Base-by-base conservation (phyloP, 2,888 invertebrate species). In the Parnassius orleans region DNA sequence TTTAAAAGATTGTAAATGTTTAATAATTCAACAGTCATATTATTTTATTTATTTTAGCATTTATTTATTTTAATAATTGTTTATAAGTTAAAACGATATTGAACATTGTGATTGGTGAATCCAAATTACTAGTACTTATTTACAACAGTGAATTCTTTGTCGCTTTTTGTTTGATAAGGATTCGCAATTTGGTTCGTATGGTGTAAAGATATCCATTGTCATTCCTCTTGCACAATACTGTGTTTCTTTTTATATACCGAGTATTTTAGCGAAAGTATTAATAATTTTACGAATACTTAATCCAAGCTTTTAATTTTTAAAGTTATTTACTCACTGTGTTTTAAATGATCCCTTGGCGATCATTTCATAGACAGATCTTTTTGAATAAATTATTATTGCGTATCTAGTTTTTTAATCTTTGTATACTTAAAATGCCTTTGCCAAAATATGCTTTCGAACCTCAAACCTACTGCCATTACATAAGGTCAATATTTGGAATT, bases 241-340 rank as follows among this genome's bases (percentile, higher is more conserved):
- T 71, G 72, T 68, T 67, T 62, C 53, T 57, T 63, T 63, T 66
- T 72, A 69, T 72, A 69, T 67, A 72, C 64, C 71, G 75, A 83
- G 81, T 84, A 83, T 84, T 84, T 80, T 74, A 75, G 75, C 68
- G 68, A 76, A 82, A 84, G 84, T 84, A 84, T 85, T 84, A 84
- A 79, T 81, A 79, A 62, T 80, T 81, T 77, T 70, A 66, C 56
- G 56, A 69, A 72, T 79, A 75, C 72, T 74, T 76, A 70, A 70
- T 72, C 72, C 73, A 78, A 70, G 71, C 69, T 67, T 63, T 69
- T 64, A 69, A 66, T 64, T 65, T 55, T 65, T 54, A 41, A 53
- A 24, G 42, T 61, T 55, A 57, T 61, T 53, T 51, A 65, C 60
- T 63, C 55, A 59, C 55, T 64, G 64, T 65, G 62, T 65, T 61